Evolutionary conservation across 2,888 invertebrate genomes (phyloP), one percentile per base, ranked within the genome.

Genomic region (Aleiodes testaceus): DNA sequence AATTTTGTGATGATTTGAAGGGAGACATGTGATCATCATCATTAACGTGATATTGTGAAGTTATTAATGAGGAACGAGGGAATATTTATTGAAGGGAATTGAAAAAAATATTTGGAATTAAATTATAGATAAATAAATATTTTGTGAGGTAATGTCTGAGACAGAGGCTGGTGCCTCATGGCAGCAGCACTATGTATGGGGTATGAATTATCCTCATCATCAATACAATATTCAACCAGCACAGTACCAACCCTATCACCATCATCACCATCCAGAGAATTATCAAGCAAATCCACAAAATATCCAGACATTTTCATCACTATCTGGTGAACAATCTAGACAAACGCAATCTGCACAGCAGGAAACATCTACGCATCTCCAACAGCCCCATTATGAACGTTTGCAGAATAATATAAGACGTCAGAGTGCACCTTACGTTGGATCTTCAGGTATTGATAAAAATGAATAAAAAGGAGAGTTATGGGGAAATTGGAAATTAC

Each of bases 141-240:
- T 52, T 53, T 71, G 78, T 47, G 77, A 80, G 63, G 76, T 78
- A 22, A 81, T 82, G 80, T 77, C 81, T 50, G 78, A 79, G 18
- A 72, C 80, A 69, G 82, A 83, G 30, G 79, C 82, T 45, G 80
- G 81, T 30, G 76, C 80, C 67, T 85, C 85, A 18, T 87, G 86
- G 85, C 87, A 85, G 70, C 85, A 85, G 42, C 83, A 84, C 36
- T 84, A 84, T 65, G 77, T 79, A 50, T 83, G 84, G 83, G 80
- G 79, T 52, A 73, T 76, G 3, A 78, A 81, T n/a, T 77, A 78
- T 68, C 74, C 74, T 0, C 79, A 82, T 20, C 75, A 80, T 36
- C 79, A 81, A 45, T 77, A 79, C 7, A 81, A 84, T 49, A 74
- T 78, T 12, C 78, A 79, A 20, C 73, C 26, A 45, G 49, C 45